Conservation (phyloP, 2,113 vertebrate genomes). For the Halichoerus grypus region DNA sequence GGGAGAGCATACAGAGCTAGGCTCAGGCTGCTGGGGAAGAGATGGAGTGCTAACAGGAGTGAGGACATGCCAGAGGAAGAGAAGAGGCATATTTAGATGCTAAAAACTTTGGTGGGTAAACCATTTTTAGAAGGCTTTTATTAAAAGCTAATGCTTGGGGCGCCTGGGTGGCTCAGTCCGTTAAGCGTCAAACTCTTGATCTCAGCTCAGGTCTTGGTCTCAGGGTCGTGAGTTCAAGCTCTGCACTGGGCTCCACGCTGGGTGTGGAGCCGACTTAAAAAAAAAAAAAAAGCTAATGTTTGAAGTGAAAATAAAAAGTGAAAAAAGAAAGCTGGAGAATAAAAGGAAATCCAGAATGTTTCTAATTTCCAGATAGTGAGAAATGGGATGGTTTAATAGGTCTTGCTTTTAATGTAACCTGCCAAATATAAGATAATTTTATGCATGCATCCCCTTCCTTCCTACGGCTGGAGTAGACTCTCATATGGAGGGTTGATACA, state of each 20-base stretch:
- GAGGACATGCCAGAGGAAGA: not conserved
- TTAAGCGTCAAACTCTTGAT: not conserved
- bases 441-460: not conserved
- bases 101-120: not conserved
- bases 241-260: not conserved
- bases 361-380: not conserved
- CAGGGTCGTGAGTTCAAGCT: not conserved
- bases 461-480: not conserved
- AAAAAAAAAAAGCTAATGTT: not conserved
- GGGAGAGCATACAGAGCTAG: not conserved
- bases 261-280: not conserved
- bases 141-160: not conserved
- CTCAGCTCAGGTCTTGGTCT: not conserved
- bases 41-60: not conserved
- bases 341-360: not conserved
- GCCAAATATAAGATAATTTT: not conserved
- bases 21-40: not conserved
- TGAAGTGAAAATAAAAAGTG: constrained; percentile 36
- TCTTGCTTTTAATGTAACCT: not conserved
- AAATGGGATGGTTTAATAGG: not conserved
- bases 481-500: not conserved
- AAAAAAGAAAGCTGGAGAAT: not conserved
- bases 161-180: not conserved
- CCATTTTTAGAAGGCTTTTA: not conserved
- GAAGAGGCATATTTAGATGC: not conserved